These are phyloP conservation scores for Diploptera punctata DNA, from an alignment of 2,888 invertebrate species.

Conservation along the genomic window DNA sequence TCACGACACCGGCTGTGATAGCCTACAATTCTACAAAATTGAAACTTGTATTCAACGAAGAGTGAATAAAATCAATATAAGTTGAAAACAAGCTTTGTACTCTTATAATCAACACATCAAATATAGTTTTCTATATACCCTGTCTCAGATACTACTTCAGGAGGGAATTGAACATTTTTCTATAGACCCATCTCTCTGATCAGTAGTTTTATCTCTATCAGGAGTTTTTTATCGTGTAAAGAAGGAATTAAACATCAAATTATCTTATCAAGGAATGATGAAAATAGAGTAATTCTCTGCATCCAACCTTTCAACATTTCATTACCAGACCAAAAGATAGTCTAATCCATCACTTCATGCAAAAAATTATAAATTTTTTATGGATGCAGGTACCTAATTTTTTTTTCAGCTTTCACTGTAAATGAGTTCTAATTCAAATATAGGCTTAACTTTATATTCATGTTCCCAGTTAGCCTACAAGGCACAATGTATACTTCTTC, in stretches of 20 bases:
- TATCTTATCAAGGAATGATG: constrained; percentile 22
- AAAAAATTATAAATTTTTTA: constrained; percentile 18
- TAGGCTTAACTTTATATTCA: constrained; percentile 1
- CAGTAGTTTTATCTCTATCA: not conserved
- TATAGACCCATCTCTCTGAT: not conserved
- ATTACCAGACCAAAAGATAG: not conserved
- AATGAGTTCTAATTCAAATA: not conserved
- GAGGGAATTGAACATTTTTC: not conserved
- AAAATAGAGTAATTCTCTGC: constrained; percentile 7
- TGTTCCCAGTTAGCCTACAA: constrained; percentile 22
- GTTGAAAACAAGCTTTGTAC: not conserved
- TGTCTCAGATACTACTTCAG: constrained; percentile 13
- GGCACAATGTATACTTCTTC: constrained; percentile 5
- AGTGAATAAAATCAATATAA: not conserved
- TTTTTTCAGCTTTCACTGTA: not conserved
- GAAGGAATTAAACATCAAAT: constrained; percentile 14
- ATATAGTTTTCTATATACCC: not conserved
- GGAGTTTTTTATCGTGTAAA: not conserved
- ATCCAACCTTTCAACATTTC: not conserved
- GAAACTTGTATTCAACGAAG: no score
- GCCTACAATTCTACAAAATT: no score
- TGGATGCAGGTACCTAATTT: constrained; percentile 18
- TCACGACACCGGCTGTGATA: no score
- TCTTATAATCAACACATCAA: not conserved
- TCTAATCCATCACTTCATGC: not conserved